Conservation (phyloP, 2,797 vertebrate genomes). For the Centropyge bicolor region DNA sequence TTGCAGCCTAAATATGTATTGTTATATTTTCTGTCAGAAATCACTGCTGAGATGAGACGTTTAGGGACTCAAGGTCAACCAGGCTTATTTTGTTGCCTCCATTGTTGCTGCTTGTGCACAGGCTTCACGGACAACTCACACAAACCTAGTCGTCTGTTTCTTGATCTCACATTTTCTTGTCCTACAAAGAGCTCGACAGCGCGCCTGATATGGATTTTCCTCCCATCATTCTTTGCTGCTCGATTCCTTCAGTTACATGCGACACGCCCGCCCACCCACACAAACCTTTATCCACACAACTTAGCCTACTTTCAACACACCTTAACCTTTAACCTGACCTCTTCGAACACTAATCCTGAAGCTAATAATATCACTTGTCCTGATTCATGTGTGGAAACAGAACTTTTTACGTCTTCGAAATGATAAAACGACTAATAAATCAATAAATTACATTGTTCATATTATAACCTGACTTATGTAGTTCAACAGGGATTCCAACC, state of each 20-base stretch:
- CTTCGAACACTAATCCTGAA: not conserved
- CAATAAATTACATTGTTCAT: not conserved
- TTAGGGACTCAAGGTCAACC: not conserved
- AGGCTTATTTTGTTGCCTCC: not conserved
- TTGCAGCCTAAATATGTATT: not conserved
- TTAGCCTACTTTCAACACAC: not conserved
- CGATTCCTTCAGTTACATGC: not conserved
- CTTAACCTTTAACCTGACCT: constrained; percentile 7
- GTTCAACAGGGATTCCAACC: too few relatives aligned
- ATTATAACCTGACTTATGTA: not conserved
- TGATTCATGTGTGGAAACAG: not conserved
- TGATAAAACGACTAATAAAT: not conserved
- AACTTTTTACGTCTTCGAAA: not conserved
- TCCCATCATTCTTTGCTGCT: not conserved
- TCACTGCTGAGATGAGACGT: not conserved
- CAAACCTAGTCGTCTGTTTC: not conserved
- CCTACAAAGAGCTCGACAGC: not conserved
- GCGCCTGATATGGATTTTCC: not conserved
- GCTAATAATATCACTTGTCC: not conserved
- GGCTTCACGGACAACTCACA: not conserved
- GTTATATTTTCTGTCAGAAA: not conserved
- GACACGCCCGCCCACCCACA: not conserved
- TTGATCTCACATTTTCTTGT: not conserved
- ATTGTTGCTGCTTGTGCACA: not conserved
- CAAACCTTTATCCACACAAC: not conserved